A percentile compares a stretch with the other conserved stretches of the same genome.
These are phyloP conservation scores for Drosophila triauraria DNA, from an alignment of 1,140 invertebrate species.

Conservation along the genomic window DNA sequence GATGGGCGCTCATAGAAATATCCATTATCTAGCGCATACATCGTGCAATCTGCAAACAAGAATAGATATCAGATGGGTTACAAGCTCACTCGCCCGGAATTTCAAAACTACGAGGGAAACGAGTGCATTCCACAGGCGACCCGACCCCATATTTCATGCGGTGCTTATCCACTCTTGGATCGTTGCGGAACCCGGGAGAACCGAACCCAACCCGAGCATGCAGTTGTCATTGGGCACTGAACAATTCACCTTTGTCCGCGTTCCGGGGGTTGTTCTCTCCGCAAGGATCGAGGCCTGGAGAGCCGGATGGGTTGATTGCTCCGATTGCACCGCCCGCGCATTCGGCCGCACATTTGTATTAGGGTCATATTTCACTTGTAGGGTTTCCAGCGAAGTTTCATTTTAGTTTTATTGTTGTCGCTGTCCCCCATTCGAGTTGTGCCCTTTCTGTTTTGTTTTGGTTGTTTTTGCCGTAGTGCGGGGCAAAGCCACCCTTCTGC, in stretches of 20 bases:
- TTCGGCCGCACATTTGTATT: slow-evolving; percentile 75
- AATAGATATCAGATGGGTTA: slow-evolving; percentile 4
- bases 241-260: slow-evolving; percentile 33
- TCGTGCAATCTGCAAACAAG: slow-evolving; percentile 32
- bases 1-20: slow-evolving; percentile 16
- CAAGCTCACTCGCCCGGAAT: slow-evolving; percentile 32
- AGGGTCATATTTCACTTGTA: slow-evolving; percentile 85
- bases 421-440: slow-evolving; percentile 48
- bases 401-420: slow-evolving; percentile 77
- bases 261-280: slow-evolving; percentile 29
- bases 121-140: slow-evolving; percentile 31
- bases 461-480: slow-evolving; percentile 24
- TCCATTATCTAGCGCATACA: slow-evolving; percentile 29
- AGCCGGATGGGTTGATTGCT: slow-evolving; percentile 31
- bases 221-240: slow-evolving; percentile 42
- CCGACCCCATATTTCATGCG: slow-evolving; percentile 19
- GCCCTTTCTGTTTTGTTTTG: slow-evolving; percentile 48
- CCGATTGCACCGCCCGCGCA: slow-evolving; percentile 8
- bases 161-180: slow-evolving; percentile 33
- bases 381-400: slow-evolving; percentile 83
- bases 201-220: slow-evolving; percentile 25
- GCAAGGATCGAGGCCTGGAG: slow-evolving; percentile 31
- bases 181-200: slow-evolving; percentile 1
- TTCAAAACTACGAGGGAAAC: slow-evolving; percentile 1
- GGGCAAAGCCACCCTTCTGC: slow-evolving; percentile 50